phyloP scores from a whole-genome alignment of 1,140 invertebrate genomes.

The Hycleus phaleratus region DNA sequence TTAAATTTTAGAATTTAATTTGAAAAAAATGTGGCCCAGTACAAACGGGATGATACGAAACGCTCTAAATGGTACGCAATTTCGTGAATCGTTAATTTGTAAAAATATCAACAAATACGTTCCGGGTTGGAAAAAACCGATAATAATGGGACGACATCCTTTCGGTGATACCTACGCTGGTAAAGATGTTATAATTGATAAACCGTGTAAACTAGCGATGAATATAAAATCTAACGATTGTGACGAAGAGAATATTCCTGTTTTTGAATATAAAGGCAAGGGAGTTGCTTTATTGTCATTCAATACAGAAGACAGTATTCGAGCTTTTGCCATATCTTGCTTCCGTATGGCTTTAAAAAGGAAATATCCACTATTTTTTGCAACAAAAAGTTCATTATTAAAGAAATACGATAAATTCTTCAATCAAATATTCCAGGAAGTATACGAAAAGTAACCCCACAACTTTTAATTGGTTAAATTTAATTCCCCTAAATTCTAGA shows the following conservation, averaged over 20 bases:
- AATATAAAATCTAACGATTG: slow-evolving; percentile 42
- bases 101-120: slow-evolving; percentile 65
- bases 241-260: slow-evolving; percentile 38
- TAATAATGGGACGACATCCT: slow-evolving; percentile 66
- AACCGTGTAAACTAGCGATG: slow-evolving; percentile 3
- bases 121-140: slow-evolving; percentile 60
- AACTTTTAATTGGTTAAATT: background rate
- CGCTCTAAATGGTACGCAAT: slow-evolving; percentile 70
- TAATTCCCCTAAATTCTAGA: slow-evolving; percentile 36
- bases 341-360: slow-evolving; percentile 55
- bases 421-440: slow-evolving; percentile 65
- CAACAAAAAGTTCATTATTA: slow-evolving; percentile 67
- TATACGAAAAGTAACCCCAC: slow-evolving; percentile 48
- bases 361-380: slow-evolving; percentile 57
- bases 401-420: slow-evolving; percentile 65
- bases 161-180: slow-evolving; percentile 73
- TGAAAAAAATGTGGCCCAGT: slow-evolving; percentile 72
- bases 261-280: slow-evolving; percentile 54
- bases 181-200: slow-evolving; percentile 47
- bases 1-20: slow-evolving; percentile 54
- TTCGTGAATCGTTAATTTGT: slow-evolving; percentile 69
- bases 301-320: slow-evolving; percentile 61
- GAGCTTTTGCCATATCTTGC: slow-evolving; percentile 55
- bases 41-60: slow-evolving; percentile 74
- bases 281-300: slow-evolving; percentile 64